Percentiles rank a stretch among this genome's conserved stretches.
phyloP scores from a whole-genome alignment of 1,140 invertebrate species.

The Cydia splendana region DNA sequence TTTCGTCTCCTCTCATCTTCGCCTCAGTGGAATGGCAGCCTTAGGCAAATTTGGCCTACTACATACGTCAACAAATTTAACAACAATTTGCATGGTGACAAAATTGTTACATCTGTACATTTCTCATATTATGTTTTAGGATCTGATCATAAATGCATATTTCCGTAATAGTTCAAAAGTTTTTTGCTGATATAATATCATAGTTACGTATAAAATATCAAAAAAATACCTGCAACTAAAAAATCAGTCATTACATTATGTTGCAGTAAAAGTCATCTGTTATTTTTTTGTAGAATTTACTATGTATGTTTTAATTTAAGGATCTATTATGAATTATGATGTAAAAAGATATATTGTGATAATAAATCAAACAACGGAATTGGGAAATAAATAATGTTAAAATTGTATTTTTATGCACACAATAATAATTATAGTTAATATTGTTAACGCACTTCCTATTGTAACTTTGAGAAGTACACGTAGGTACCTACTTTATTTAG shows the following conservation, averaged over 20 bases:
- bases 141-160: too few species aligned
- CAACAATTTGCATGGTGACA: too few species aligned
- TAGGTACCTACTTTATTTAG: constrained; percentile 19
- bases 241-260: neutral
- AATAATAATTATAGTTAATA: constrained; percentile 35
- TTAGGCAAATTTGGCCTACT: too few species aligned
- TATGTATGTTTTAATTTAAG: neutral
- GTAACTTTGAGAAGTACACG: constrained; percentile 15
- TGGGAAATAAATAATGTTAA: constrained; percentile 37
- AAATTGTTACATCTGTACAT: too few species aligned
- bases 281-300: neutral
- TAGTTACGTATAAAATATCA: too few species aligned
- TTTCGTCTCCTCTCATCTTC: too few species aligned
- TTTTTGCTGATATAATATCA: too few species aligned
- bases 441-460: constrained; percentile 38
- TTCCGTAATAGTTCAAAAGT: too few species aligned
- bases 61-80: too few species aligned
- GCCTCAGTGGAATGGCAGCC: too few species aligned
- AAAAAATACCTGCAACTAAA: too few species aligned
- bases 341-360: constrained; percentile 35
- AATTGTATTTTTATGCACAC: constrained; percentile 45
- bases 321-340: constrained; percentile 17
- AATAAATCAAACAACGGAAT: constrained; percentile 43
- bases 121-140: too few species aligned
- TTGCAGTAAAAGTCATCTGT: neutral